Percentiles rank a stretch among this genome's conserved stretches.
Conservation (phyloP, 2,888 invertebrate genomes). For the Autographa pulchrina region DNA sequence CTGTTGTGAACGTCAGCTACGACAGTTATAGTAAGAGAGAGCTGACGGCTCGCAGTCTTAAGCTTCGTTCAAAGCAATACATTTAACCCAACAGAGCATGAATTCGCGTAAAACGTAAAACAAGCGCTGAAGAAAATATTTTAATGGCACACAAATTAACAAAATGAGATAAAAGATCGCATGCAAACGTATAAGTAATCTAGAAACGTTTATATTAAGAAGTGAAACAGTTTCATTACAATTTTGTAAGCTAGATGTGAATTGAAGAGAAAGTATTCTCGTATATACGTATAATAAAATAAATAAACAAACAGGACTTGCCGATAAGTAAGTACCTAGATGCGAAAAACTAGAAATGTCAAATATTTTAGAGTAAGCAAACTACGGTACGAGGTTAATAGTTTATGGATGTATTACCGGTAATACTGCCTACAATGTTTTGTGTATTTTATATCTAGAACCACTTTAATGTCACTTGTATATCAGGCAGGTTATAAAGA, state of each 20-base stretch:
- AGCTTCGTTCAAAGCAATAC: conserved; percentile 32
- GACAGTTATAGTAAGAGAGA: conserved; percentile 33
- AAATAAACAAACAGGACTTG: conserved; percentile 46
- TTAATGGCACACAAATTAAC: conserved; percentile 29
- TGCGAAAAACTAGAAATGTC: conserved; percentile 2
- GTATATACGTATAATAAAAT: conserved; percentile 31
- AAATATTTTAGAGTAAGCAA: conserved; percentile 17
- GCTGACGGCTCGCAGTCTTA: conserved; percentile 16
- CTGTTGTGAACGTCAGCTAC: background rate
- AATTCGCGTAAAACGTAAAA: conserved; percentile 30
- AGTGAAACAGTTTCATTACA: conserved; percentile 31
- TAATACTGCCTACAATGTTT: conserved; percentile 12
- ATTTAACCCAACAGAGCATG: conserved; percentile 50
- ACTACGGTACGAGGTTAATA: conserved; percentile 25
- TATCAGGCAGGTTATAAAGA: background rate
- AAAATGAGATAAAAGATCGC: conserved; percentile 15
- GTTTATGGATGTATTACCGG: conserved; percentile 9
- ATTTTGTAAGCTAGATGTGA: conserved; percentile 37
- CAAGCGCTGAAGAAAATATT: conserved; percentile 35
- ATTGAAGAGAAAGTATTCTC: conserved; percentile 52
- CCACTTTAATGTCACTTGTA: background rate
- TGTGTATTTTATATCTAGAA: conserved; percentile 11
- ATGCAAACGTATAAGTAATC: conserved; percentile 17
- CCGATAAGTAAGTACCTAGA: background rate
- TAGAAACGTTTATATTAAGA: conserved; percentile 19